Base-by-base conservation (phyloP, 2,888 invertebrate genomes). In the Danaus chrysippus region DNA sequence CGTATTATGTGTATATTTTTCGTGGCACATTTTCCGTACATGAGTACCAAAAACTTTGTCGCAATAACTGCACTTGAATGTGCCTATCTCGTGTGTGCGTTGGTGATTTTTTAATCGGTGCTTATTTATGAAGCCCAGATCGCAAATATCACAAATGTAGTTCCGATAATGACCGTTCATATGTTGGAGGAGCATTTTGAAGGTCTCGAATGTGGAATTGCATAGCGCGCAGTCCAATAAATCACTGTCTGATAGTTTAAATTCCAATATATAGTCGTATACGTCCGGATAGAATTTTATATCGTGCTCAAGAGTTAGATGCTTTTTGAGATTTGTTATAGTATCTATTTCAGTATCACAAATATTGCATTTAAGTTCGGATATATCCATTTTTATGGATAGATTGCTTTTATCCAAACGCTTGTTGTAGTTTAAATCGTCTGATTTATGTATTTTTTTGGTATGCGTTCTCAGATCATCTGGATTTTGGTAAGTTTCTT, bases 101-200 rank as follows among this genome's bases (percentile, higher is more conserved):
- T 83, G 80, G 42, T 90, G 90, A 46, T 82, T 85, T 42, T 77
- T 82, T 41, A 89, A 66, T 11, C 86, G 76, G 54, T 87, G 86
- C 43, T 82, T 82, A 42, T 88, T 89, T 17, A 88, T 82, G 61
- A 86, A 90, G 0, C 89, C 89, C 67, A 84, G 65, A 62, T 88
- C 87, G 57, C 90, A 90, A 0, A 81, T 77, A 1, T 86, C 86
- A 42, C 90, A 90, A 0, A 89, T 76, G 63, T 79, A 88, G 58
- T 89, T 88, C 19, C 88, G 77, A 57, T 87, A 89, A 69, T 89
- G 90, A 0, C 84, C 81, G 41, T 89, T 89, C 89, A 90, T 89
- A 13, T 90, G 90, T 64, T 88, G 87, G 0, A 86, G 13, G 0
- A 89, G 56, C 83, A 84, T 88, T 73, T 87, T 88, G 41, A 89